phyloP scores from a whole-genome alignment of 2,888 invertebrate species.

The Atrina japonica region DNA sequence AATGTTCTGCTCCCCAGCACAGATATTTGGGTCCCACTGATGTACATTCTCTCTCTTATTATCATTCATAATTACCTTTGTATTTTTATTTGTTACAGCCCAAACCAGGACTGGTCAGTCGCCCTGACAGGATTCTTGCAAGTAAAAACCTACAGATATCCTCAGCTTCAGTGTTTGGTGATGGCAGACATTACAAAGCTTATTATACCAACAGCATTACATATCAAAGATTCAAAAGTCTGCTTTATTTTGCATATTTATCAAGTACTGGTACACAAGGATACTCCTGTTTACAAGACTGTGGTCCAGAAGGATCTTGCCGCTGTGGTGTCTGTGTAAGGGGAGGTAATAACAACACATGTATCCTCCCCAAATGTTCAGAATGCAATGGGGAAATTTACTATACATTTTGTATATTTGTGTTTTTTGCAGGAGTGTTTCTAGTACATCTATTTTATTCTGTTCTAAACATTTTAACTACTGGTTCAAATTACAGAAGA shows the following conservation, averaged over 20 bases:
- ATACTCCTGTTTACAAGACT: constrained; percentile 74
- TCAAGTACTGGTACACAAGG: constrained; percentile 60
- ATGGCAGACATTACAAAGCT: constrained; percentile 63
- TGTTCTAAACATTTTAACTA: constrained; percentile 61
- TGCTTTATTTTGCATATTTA: constrained; percentile 58
- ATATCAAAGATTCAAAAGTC: constrained; percentile 55
- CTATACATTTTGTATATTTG: constrained; percentile 43
- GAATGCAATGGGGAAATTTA: constrained; percentile 62
- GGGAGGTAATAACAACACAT: constrained; percentile 62
- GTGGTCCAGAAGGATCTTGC: constrained; percentile 76
- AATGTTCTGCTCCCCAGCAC: too few relatives aligned
- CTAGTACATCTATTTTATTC: constrained; percentile 61
- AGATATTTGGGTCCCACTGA: too few relatives aligned
- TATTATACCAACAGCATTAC: constrained; percentile 57
- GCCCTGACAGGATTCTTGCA: constrained; percentile 74
- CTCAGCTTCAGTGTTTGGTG: constrained; percentile 51
- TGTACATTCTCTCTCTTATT: too few relatives aligned
- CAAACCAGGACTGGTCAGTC: constrained; percentile 70
- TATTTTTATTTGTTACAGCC: constrained; percentile 61
- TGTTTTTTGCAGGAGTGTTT: constrained; percentile 44
- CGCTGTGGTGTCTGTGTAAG: constrained; percentile 74
- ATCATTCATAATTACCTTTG: neutral
- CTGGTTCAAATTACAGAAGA: constrained; percentile 56
- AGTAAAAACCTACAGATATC: constrained; percentile 49
- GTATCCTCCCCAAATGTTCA: constrained; percentile 66